A percentile compares a stretch with the other conserved stretches of the same genome.
These are phyloP conservation scores for Scytalopus superciliaris DNA, from an alignment of 2,113 vertebrate genomes.

Conservation along the genomic window DNA sequence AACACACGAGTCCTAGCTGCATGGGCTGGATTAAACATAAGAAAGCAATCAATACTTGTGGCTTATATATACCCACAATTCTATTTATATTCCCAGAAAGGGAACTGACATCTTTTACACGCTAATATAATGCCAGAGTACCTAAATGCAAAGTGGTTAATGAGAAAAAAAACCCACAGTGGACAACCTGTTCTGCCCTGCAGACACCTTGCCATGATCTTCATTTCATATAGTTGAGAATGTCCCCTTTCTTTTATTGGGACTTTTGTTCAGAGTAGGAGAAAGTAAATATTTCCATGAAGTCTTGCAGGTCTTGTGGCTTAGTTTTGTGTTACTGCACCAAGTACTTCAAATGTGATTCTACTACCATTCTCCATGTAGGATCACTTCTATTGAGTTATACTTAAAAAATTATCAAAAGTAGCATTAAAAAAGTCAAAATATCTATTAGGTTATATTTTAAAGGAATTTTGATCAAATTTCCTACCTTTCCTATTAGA, in stretches of 20 bases:
- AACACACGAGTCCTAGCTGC: neutral
- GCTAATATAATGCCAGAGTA: neutral
- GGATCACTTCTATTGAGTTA: neutral
- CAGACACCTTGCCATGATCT: neutral
- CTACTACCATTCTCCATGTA: neutral
- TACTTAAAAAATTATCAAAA: neutral
- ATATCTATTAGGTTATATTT: neutral
- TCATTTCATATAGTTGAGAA: neutral
- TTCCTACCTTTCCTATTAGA: neutral
- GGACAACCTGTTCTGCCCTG: neutral
- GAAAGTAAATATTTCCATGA: neutral
- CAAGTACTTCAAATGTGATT: neutral
- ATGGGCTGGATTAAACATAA: neutral
- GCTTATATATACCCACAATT: constrained; percentile 28
- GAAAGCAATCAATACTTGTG: constrained; percentile 34
- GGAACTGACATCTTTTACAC: neutral
- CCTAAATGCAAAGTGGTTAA: neutral
- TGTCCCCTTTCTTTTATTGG: neutral
- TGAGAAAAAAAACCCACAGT: neutral
- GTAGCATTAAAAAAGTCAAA: neutral
- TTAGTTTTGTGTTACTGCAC: neutral
- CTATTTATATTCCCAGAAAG: constrained; percentile 37
- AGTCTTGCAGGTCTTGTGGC: neutral
- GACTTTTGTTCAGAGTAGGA: neutral
- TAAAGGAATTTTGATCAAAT: neutral